These are phyloP conservation scores for Drosophila elegans DNA, from an alignment of 1,140 invertebrate species.

Conservation along the genomic window DNA sequence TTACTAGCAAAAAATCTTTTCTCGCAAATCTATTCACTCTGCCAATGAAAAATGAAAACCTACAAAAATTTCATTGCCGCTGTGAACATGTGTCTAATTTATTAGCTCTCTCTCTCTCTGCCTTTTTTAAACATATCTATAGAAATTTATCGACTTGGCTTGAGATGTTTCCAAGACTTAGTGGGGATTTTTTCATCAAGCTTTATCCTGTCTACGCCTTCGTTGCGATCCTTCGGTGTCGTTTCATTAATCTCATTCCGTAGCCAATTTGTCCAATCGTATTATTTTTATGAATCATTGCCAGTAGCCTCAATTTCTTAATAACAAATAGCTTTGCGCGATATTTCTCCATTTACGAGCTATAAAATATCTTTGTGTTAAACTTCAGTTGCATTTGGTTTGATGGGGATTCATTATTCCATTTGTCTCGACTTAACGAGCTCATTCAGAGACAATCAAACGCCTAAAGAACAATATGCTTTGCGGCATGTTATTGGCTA, in stretches of 20 bases:
- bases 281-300: slow-evolving; percentile 46
- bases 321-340: slow-evolving; percentile 29
- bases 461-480: slow-evolving; percentile 38
- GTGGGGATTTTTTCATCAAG: slow-evolving; percentile 11
- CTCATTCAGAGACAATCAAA: slow-evolving; percentile 62
- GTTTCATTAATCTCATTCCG: slow-evolving; percentile 45
- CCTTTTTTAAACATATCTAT: slow-evolving; percentile 52
- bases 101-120: slow-evolving; percentile 50
- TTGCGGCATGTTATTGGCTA: slow-evolving; percentile 17
- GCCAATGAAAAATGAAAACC: slow-evolving; percentile 15
- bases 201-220: slow-evolving; percentile 6
- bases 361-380: slow-evolving; percentile 14
- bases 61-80: slow-evolving; percentile 5
- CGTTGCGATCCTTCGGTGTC: slow-evolving; percentile 5
- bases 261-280: background rate
- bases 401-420: slow-evolving; percentile 49
- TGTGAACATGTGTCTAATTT: slow-evolving; percentile 63
- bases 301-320: slow-evolving; percentile 8
- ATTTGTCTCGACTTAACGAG: slow-evolving; percentile 49
- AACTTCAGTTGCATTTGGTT: slow-evolving; percentile 31
- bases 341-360: slow-evolving; percentile 11
- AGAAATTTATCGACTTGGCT: slow-evolving; percentile 49
- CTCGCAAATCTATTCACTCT: slow-evolving; percentile 41
- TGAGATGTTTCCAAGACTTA: slow-evolving; percentile 5
- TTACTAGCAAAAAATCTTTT: slow-evolving; percentile 56